Conservation (phyloP, 2,113 vertebrate genomes). For the Carassius gibelio region DNA sequence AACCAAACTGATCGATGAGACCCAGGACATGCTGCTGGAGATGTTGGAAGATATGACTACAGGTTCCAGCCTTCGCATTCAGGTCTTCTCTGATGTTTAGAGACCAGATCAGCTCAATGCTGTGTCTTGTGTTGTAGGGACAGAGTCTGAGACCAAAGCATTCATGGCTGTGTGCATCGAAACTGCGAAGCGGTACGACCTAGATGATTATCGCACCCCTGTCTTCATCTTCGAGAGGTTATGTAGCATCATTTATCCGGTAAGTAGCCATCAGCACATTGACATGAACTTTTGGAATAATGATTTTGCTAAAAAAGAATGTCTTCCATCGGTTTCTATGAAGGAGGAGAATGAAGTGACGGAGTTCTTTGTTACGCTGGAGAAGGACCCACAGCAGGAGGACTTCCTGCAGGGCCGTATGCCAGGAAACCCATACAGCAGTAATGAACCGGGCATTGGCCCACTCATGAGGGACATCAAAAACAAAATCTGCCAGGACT, state of each 20-base stretch:
- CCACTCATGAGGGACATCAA: slow-evolving; percentile 98
- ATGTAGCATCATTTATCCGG: slow-evolving; percentile 98
- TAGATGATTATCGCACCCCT: slow-evolving; percentile 95
- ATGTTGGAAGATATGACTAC: slow-evolving; percentile 99
- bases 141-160: slow-evolving; percentile 96
- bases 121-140: slow-evolving; percentile 76
- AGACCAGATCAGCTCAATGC: not conserved
- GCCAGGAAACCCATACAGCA: slow-evolving; percentile 98
- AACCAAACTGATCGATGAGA: slow-evolving; percentile 96
- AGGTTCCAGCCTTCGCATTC: slow-evolving; percentile 72
- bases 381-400: slow-evolving; percentile 98
- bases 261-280: slow-evolving; percentile 70
- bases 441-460: slow-evolving; percentile 93
- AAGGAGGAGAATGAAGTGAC: slow-evolving; percentile 99
- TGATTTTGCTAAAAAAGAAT: not conserved
- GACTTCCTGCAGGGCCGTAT: slow-evolving; percentile 98
- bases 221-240: slow-evolving; percentile 98
- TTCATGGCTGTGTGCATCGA: slow-evolving; percentile 99
- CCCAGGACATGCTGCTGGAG: slow-evolving; percentile 97
- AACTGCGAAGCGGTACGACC: slow-evolving; percentile 94
- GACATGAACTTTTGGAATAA: not conserved
- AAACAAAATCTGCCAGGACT: slow-evolving; percentile 99
- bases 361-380: slow-evolving; percentile 97
- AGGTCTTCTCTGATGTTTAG: not conserved
- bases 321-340: not conserved